A percentile compares a stretch with the other conserved stretches of the same genome.
These are phyloP conservation scores for Abscondita cerata DNA, from an alignment of 2,888 invertebrate species.

Conservation along the genomic window DNA sequence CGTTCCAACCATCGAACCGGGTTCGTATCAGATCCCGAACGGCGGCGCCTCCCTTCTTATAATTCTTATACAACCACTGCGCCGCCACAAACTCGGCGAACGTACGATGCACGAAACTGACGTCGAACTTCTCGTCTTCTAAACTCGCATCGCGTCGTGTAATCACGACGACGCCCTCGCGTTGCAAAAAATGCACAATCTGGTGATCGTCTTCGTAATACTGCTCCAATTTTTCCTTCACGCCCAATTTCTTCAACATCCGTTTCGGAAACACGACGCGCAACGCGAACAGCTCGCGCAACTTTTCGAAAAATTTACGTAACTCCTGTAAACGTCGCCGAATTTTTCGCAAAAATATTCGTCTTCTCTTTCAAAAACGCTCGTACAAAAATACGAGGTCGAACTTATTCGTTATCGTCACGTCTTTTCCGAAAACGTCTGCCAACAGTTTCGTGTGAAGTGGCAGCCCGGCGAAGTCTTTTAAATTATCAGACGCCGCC, in stretches of 20 bases:
- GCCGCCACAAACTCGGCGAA: no score
- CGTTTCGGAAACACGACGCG: neutral
- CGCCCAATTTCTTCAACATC: neutral
- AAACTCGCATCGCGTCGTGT: neutral
- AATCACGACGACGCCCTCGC: neutral
- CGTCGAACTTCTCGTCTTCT: neutral
- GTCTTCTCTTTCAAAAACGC: neutral
- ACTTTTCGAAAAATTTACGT: no score
- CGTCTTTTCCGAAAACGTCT: neutral
- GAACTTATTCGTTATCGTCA: neutral
- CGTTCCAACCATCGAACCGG: no score
- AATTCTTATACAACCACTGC: no score
- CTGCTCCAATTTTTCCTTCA: neutral
- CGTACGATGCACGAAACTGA: conserved; percentile 1
- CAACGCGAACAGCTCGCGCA: conserved; percentile 4
- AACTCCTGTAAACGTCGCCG: no score
- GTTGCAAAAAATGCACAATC: neutral
- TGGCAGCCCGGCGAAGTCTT: neutral
- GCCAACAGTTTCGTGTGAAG: neutral
- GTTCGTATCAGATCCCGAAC: no score
- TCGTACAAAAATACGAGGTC: neutral
- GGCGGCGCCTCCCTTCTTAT: no score
- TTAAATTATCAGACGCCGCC: no score
- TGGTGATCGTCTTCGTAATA: neutral
- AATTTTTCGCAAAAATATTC: neutral